These are phyloP conservation scores for Pelodiscus sinensis DNA, from an alignment of 2,113 vertebrate genomes.

Conservation along the genomic window DNA sequence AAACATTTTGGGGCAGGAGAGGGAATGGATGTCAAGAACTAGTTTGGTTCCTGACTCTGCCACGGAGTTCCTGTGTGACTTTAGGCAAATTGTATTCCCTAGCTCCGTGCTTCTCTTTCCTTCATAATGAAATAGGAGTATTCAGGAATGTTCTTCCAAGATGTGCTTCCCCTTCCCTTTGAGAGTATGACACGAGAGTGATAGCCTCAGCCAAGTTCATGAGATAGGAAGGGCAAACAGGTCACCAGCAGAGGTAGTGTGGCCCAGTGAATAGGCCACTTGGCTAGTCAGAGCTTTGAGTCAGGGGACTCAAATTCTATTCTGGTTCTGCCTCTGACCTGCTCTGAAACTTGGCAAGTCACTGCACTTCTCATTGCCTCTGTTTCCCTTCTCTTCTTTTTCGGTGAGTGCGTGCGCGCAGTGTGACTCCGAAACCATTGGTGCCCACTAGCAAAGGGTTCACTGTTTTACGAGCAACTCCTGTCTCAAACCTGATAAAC, in stretches of 20 bases:
- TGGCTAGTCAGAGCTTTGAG: rapidly evolving
- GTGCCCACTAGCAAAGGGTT: too few relatives aligned
- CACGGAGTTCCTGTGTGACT: not conserved
- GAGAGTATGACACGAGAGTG: not conserved
- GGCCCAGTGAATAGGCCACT: not conserved
- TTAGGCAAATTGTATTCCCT: not conserved
- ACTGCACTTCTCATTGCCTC: not conserved
- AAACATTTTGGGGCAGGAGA: not conserved
- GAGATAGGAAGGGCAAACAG: not conserved
- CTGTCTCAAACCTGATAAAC: too few relatives aligned
- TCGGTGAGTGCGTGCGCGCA: too few relatives aligned
- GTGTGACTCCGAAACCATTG: too few relatives aligned
- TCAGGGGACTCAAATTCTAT: not conserved
- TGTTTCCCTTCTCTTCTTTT: not conserved
- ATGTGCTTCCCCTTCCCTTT: not conserved
- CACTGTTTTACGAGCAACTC: too few relatives aligned
- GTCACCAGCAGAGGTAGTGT: rapidly evolving
- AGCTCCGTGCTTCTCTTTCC: not conserved
- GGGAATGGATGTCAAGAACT: not conserved
- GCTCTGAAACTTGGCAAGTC: not conserved
- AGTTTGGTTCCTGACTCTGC: not conserved
- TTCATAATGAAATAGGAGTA: not conserved
- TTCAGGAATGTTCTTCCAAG: too few relatives aligned
- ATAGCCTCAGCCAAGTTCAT: not conserved
- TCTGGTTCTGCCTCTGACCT: not conserved